These are phyloP conservation scores for Hippocampus kuda DNA, from an alignment of 2,797 vertebrate genomes.

Conservation along the genomic window DNA sequence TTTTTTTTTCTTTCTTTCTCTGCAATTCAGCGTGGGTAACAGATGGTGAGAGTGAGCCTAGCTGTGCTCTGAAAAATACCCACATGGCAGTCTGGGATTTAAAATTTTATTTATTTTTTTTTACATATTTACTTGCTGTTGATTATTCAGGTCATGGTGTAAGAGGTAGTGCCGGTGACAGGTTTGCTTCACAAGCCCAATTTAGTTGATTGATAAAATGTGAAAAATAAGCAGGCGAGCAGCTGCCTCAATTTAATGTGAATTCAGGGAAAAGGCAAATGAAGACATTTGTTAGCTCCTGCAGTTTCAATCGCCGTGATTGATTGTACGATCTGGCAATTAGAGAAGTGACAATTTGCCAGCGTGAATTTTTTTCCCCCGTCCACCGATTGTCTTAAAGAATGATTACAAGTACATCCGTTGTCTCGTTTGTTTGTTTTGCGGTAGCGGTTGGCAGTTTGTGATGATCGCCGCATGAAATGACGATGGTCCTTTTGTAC, in stretches of 20 bases:
- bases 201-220: constrained; percentile 29
- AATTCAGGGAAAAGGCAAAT: constrained; percentile 9
- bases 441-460: not conserved
- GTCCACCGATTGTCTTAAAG: not conserved
- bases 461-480: not conserved
- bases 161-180: constrained; percentile 22
- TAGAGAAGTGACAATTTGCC: not conserved
- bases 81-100: not conserved
- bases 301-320: constrained; percentile 25
- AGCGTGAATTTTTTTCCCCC: not conserved
- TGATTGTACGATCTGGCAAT: constrained; percentile 7
- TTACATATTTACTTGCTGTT: not conserved
- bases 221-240: constrained; percentile 18
- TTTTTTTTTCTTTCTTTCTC: not conserved
- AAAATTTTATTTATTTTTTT: not conserved
- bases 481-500: not conserved
- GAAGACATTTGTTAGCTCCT: constrained; percentile 21
- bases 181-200: constrained; percentile 24
- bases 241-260: constrained; percentile 27
- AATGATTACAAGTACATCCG: not conserved
- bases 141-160: constrained; percentile 1
- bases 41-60: constrained; percentile 1
- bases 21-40: not conserved
- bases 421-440: not conserved
- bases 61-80: constrained; percentile 8